These are phyloP conservation scores for Meloidogyne exigua DNA, from an alignment of 1,140 invertebrate genomes.

Conservation along the genomic window DNA sequence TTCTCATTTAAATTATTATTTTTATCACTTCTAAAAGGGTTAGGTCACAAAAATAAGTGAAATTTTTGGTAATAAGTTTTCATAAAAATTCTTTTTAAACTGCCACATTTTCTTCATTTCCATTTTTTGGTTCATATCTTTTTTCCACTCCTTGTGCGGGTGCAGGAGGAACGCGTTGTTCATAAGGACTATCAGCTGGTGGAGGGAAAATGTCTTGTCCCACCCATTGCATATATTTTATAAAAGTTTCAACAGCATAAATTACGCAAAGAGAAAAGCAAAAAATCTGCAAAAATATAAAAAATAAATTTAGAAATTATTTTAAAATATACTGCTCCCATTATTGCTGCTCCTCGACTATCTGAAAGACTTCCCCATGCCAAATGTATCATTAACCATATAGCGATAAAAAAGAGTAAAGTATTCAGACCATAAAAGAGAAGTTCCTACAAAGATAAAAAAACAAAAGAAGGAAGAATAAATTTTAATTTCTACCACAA, in stretches of 20 bases:
- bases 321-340: constrained; percentile 52
- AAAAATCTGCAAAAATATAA: constrained; percentile 46
- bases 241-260: constrained; percentile 57
- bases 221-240: constrained; percentile 59
- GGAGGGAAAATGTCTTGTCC: constrained; percentile 43
- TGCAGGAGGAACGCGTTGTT: constrained; percentile 28
- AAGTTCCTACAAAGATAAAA: constrained; percentile 54
- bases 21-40: too few species aligned
- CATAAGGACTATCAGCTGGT: constrained; percentile 14
- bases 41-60: neutral
- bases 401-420: constrained; percentile 58
- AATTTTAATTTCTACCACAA: constrained; percentile 45
- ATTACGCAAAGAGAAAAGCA: constrained; percentile 57
- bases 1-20: constrained; percentile 18
- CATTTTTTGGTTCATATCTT: constrained; percentile 6
- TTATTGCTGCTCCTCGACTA: constrained; percentile 61
- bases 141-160: constrained; percentile 20
- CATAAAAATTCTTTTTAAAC: neutral
- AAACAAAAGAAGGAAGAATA: neutral
- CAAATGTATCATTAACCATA: constrained; percentile 63
- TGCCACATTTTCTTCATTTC: constrained; percentile 10
- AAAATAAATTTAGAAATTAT: neutral
- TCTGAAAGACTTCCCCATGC: constrained; percentile 61
- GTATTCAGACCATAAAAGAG: constrained; percentile 62
- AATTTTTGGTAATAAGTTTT: constrained; percentile 7